phyloP scores from a whole-genome alignment of 2,113 vertebrate species.

The Girardinichthys multiradiatus region DNA sequence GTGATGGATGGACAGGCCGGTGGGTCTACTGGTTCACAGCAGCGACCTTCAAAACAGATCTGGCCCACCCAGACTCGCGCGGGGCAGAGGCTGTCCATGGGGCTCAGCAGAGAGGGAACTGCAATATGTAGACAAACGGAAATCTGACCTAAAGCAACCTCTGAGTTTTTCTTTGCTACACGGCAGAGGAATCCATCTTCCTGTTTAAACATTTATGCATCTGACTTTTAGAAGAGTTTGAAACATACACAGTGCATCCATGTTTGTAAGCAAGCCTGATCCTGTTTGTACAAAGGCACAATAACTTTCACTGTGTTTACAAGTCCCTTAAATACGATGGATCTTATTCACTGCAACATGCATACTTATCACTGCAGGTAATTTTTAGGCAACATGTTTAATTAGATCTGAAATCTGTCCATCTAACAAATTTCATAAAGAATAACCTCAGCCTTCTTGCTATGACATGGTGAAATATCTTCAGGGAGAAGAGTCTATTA shows the following conservation, averaged over 20 bases:
- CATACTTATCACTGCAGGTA: neutral
- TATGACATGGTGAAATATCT: neutral
- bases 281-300: neutral
- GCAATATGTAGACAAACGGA: conserved; percentile 20
- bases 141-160: conserved; percentile 21
- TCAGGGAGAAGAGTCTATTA: conserved; percentile 6
- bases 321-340: neutral
- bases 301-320: neutral
- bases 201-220: conserved; percentile 9
- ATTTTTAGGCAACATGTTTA: neutral
- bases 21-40: conserved; percentile 44
- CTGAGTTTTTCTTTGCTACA: conserved; percentile 9
- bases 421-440: neutral
- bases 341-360: neutral
- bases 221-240: neutral
- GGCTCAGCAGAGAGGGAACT: conserved; percentile 29
- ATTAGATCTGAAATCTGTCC: neutral
- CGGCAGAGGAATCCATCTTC: neutral
- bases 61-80: conserved; percentile 5
- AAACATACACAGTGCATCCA: neutral
- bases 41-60: conserved; percentile 44
- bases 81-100: conserved; percentile 22
- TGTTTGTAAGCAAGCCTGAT: neutral
- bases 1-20: conserved; percentile 23
- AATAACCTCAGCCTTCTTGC: neutral